Evolutionary conservation across 1,140 invertebrate species (phyloP), one percentile per base, ranked within the genome.

Genomic region (Trigoniulus corallinus): DNA sequence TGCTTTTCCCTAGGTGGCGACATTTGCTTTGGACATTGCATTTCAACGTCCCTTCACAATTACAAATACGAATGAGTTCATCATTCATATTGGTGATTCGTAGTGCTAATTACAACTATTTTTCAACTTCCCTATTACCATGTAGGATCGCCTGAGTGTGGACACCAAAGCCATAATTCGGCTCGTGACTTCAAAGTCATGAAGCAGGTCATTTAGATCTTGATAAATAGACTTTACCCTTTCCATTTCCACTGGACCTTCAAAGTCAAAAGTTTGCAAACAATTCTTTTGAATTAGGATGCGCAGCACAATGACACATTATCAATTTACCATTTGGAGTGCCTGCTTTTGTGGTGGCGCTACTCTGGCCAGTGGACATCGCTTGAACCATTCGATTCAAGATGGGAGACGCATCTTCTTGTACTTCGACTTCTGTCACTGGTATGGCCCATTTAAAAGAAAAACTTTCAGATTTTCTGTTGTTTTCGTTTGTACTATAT

Each of bases 131-230:
- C n/a, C n/a, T n/a, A 23, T 12, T 24, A 20, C 22, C 55, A 71
- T 70, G 62, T 88, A 88, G 43, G 73, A 76, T 50, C 79, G 76
- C 59, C 81, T 77, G 1, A 91, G 70, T 2, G 80, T 78, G 4
- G 77, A 72, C 12, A 84, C 76, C 22, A 91, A 67, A 55, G 82
- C 78, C 39, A 63, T 60, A 43, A 78, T 72, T 47, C 76, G 61
- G 43, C 78, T 87, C 55, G 91, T 79, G 0, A 88, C 77, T 65
- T 88, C 84, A 62, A 88, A 88, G 70, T 94, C 89, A 66, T 93
- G 87, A 79, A 93, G 87, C 48, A 94, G 73, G 54, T 87, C 79
- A 57, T 80, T 83, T 79, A 94, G 87, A 67, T 91, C 86, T 53
- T 76, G 77, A 66, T 82, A 86, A 2, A 88, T 68, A 59, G 3